Evolutionary conservation across 2,113 vertebrate genomes (phyloP), one percentile per base, ranked within the genome.

Genomic region (Varanus komodoensis): DNA sequence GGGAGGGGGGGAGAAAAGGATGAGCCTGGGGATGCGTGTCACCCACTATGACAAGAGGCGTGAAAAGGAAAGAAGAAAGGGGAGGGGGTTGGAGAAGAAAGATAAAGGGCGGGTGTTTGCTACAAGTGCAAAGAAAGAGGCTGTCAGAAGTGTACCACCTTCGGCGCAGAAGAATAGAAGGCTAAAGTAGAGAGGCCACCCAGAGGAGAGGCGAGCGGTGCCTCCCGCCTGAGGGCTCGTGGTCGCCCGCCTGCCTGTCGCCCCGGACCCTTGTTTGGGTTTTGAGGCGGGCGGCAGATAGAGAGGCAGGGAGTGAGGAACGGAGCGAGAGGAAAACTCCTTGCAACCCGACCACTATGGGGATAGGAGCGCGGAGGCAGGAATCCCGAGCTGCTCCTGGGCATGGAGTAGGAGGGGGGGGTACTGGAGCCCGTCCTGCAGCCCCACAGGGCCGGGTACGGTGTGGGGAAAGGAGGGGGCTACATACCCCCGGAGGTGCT

Each of bases 391-490:
- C 38, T 78, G 27, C 74, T 12, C 19, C 2, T 29, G 4, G 27
- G 12, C 1, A 5, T 11, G 11, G 61, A 6, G 0, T 0, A 9
- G 8, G 8, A 34, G 23, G 29, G 48, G 48, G n/a, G 48, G 3
- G 61, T 15, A 27, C 61, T 0, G 7, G 68, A 52, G 21, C 1
- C 21, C 8, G 27, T 23, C 27, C 27, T 74, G 57, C 74, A 34
- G 32, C 32, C 67, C 78, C 87, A 61, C 48, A 90, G 82, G 50
- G 48, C 75, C 82, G 21, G 81, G 82, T 79, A 29, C 8, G 77
- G 0, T 23, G 0, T 38, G 57, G 8, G 34, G 61, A 64, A 15
- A 29, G 25, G 68, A 21, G 80, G 17, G 34, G 15, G 86, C 1
- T 23, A 21, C 67, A 82, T 91, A 93, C 71, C 34, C 86, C 54